Percentiles rank a stretch among this genome's conserved stretches.
Evolutionary conservation across 2,888 invertebrate species (phyloP).

Genomic region (Thymelicus acteon): DNA sequence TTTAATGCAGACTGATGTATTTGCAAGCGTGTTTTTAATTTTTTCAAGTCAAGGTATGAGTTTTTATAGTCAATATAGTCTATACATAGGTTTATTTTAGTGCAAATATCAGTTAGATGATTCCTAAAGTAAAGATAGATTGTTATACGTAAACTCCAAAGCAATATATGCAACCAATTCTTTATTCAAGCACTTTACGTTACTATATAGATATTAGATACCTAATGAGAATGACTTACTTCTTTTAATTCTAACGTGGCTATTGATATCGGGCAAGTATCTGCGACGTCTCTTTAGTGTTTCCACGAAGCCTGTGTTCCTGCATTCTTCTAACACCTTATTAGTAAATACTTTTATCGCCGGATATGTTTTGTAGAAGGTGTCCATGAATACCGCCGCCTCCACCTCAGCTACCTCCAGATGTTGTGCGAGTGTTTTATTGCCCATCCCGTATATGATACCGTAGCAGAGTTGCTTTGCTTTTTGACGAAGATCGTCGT

Average conservation of each 20-base stretch:
- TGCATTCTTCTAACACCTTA: conserved; percentile 86
- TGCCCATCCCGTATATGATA: conserved; percentile 98
- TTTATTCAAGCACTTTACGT: background rate
- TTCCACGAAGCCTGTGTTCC: conserved; percentile 90
- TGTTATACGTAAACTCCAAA: too few relatives aligned
- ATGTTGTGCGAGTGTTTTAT: conserved; percentile 90
- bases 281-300: conserved; percentile 92
- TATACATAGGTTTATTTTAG: too few relatives aligned
- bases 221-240: conserved; percentile 82
- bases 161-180: too few relatives aligned
- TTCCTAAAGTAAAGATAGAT: too few relatives aligned
- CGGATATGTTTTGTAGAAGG: conserved; percentile 92
- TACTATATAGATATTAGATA: background rate
- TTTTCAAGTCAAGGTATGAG: too few relatives aligned
- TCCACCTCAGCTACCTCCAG: conserved; percentile 91
- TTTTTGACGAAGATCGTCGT: conserved; percentile 91
- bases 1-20: too few relatives aligned
- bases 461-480: conserved; percentile 98
- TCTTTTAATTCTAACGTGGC: conserved; percentile 82
- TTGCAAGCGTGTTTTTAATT: too few relatives aligned
- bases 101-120: too few relatives aligned
- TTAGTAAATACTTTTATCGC: conserved; percentile 86
- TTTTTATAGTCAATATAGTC: too few relatives aligned
- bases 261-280: conserved; percentile 90
- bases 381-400: conserved; percentile 91